A percentile compares a stretch with the other conserved stretches of the same genome.
phyloP scores from a whole-genome alignment of 2,113 vertebrate genomes.

The Anser cygnoides region DNA sequence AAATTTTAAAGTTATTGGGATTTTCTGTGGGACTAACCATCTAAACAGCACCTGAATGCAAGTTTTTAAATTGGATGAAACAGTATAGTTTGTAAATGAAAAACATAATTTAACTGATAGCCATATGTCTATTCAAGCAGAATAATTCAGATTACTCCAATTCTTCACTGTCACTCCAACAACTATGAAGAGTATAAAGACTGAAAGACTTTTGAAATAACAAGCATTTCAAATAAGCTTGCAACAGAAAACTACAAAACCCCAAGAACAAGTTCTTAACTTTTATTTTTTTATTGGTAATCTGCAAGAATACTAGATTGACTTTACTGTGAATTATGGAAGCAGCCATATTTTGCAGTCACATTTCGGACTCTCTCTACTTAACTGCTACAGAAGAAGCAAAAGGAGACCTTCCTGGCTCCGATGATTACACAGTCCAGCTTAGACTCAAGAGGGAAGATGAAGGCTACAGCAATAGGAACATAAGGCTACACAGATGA shows the following conservation, averaged over 20 bases:
- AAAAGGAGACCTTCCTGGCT: background rate
- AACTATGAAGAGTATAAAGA: background rate
- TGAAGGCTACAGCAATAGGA: background rate
- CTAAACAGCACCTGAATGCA: background rate
- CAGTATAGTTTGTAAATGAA: background rate
- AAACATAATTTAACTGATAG: conserved; percentile 5
- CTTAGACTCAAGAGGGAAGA: background rate
- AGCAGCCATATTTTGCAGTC: background rate
- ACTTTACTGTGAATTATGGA: background rate
- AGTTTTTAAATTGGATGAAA: background rate
- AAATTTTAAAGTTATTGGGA: background rate
- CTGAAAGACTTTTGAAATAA: background rate
- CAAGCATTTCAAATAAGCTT: background rate
- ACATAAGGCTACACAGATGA: background rate
- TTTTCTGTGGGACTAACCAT: background rate
- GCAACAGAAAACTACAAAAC: background rate
- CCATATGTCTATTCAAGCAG: background rate
- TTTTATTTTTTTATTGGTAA: background rate
- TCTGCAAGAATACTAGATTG: background rate
- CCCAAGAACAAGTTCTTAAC: background rate
- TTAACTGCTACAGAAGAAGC: background rate
- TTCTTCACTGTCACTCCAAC: background rate
- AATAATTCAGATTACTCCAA: background rate
- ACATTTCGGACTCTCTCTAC: background rate
- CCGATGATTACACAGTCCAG: background rate